Evolutionary conservation across 92 coral and sea anemone genomes (phyloP).

Genomic region (Phymanthus crucifer): DNA sequence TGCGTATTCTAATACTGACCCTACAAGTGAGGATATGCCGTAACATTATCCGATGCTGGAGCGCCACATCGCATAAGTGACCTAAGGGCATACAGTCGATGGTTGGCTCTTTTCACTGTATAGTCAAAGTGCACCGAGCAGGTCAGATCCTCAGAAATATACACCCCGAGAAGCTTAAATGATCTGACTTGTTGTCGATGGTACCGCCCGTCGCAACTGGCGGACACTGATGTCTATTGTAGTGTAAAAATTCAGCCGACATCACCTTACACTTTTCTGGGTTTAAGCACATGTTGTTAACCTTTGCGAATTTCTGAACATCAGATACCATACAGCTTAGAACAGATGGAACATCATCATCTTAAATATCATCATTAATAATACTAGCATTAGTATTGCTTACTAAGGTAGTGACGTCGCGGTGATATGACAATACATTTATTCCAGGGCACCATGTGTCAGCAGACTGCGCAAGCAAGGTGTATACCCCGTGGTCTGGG

Average conservation of each 20-base stretch:
- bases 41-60: not conserved
- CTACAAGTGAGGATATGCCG: not conserved
- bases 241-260: not conserved
- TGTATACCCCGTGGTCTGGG: no score
- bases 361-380: no score
- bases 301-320: no score
- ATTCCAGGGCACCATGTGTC: no score
- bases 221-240: not conserved
- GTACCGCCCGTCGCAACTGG: not conserved
- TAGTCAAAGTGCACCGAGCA: not conserved
- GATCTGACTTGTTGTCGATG: not conserved
- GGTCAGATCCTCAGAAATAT: not conserved
- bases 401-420: no score
- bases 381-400: no score
- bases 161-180: not conserved
- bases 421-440: no score
- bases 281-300: no score
- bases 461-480: no score
- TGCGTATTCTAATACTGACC: not conserved
- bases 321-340: no score
- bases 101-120: not conserved
- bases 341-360: no score
- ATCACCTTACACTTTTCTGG: not conserved
- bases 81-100: not conserved
- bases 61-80: not conserved